Evolutionary conservation across 2,888 invertebrate genomes (phyloP), one percentile per base, ranked within the genome.

Genomic region (Hirudinaria manillensis): DNA sequence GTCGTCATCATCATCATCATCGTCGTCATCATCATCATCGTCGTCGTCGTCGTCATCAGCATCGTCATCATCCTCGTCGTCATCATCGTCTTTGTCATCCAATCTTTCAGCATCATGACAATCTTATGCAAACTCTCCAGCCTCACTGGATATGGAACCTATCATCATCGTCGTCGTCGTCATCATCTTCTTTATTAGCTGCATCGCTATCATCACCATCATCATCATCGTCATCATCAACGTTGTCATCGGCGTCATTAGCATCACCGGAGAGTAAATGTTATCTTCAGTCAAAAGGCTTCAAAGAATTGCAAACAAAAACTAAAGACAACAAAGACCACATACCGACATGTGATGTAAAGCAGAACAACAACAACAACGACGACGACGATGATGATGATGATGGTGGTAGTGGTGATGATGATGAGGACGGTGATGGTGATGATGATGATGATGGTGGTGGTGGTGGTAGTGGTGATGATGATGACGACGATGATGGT

Each of bases 61-160:
- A 32, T 55, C 53, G 55, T 55, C 72, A 56, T 27, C 56, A 55
- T 55, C 53, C 1, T 72, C 32, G 55, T 56, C 72, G 32, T 72
- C 72, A n/a, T 72, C 53, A 32, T 72, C 32, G 27, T 55, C 72
- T 24, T 56, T 32, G 27, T 34, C 56, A 56, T 72, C 72, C 16
- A 10, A 19, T 27, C 21, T 32, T n/a, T 56, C 56, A 56, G 3
- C 56, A 56, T 27, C 56, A 56, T 56, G 6, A 56, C 13, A 3
- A 56, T 56, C 56, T 7, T 27, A n/a, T n/a, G n/a, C n/a, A n/a
- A n/a, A n/a, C n/a, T n/a, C n/a, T n/a, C n/a, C n/a, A n/a, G n/a
- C n/a, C 56, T 56, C 56, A 13, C 13, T 27, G 27, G 6, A 3
- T 24, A 21, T 27, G 27, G n/a, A n/a, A n/a, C n/a, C n/a, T n/a